These are phyloP conservation scores for Strigamia crassipes DNA, from an alignment of 2,888 invertebrate genomes.

Conservation along the genomic window DNA sequence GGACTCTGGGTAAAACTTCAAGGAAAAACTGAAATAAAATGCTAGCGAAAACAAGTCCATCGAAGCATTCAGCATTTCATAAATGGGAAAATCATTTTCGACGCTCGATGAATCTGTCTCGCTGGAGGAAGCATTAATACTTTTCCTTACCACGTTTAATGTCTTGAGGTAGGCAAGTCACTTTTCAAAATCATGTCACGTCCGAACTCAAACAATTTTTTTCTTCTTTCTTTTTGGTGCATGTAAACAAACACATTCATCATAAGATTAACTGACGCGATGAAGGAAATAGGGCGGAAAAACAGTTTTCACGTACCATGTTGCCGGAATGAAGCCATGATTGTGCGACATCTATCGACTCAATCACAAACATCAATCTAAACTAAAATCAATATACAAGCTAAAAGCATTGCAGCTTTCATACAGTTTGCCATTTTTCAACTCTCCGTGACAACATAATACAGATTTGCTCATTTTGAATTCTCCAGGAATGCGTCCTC, in stretches of 20 bases:
- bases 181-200: slow-evolving; percentile 12
- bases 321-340: neutral
- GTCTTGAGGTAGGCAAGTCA: neutral
- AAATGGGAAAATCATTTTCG: slow-evolving; percentile 3
- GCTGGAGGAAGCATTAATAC: neutral
- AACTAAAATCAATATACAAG: neutral
- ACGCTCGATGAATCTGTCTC: neutral
- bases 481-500: too few species aligned
- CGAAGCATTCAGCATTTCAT: neutral
- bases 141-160: neutral
- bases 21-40: too few species aligned
- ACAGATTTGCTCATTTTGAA: too few species aligned
- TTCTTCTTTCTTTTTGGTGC: neutral
- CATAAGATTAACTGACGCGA: neutral
- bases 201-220: neutral
- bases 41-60: neutral
- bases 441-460: too few species aligned
- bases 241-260: slow-evolving; percentile 22
- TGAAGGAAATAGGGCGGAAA: slow-evolving; percentile 17
- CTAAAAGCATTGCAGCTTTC: neutral
- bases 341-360: neutral
- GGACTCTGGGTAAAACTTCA: too few species aligned
- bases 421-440: neutral
- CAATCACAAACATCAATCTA: neutral
- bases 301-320: neutral